Evolutionary conservation across 1,140 invertebrate species (phyloP), one percentile per base, ranked within the genome.

Genomic region (Oryctes rhinoceros): DNA sequence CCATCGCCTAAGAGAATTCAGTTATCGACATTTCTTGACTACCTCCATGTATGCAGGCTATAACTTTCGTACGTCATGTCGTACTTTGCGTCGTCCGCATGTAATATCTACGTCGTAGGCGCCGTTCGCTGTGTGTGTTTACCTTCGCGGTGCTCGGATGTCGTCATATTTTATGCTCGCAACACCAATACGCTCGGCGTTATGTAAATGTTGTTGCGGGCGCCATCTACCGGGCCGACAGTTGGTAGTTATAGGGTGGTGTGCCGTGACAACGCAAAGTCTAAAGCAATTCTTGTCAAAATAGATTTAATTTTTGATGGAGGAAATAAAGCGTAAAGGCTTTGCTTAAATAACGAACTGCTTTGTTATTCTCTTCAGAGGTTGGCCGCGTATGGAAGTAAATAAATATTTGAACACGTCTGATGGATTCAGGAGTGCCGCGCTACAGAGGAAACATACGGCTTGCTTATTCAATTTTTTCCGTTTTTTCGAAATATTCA

Each of bases 11-110:
- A 53, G 49, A 53, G 49, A 18, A 53, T 18, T 53, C 49, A 53
- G n/a, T 15, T 53, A 53, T 53, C n/a, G 49, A 53, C 49, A 53
- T 53, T 53, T 53, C 49, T 53, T 53, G 49, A 53, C 49, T 53
- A 18, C n/a, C 11, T 18, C 49, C n/a, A 18, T 53, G 49, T 53
- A 53, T 44, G 39, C 9, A 44, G 39, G 49, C 49, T 53, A 53
- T 53, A 53, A 53, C 49, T 53, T 53, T 13, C n/a, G 49, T 53
- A 53, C 49, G 49, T 53, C 49, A 53, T 53, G 49, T 53, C 11
- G 49, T 44, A 44, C 39, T 53, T 18, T 53, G 49, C 13, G 49
- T 13, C 9, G n/a, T 11, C 5, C 39, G 49, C 13, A 11, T 53
- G 49, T 53, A 15, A 53, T 53, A 53, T 10, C n/a, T 18, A 53